phyloP scores from a whole-genome alignment of 1,140 invertebrate genomes.

The Neodiprion virginianus region DNA sequence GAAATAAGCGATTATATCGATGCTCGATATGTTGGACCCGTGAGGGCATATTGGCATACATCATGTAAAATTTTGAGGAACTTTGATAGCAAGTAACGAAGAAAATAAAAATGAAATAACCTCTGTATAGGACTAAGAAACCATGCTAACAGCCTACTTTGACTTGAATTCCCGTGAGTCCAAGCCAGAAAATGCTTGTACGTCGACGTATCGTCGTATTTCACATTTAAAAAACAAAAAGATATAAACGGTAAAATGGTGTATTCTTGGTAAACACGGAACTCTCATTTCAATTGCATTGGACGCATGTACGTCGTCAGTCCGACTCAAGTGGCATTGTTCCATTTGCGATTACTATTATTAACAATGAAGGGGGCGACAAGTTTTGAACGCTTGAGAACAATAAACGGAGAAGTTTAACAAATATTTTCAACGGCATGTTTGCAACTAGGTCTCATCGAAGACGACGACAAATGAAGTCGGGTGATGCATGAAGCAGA shows the following conservation, averaged over 20 bases:
- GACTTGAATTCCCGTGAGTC: no score
- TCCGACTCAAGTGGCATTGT: slow-evolving; percentile 40
- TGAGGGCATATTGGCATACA: slow-evolving; percentile 1
- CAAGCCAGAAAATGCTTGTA: no score
- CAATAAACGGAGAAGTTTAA: slow-evolving; percentile 37
- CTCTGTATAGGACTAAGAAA: no score
- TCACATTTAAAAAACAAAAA: slow-evolving; percentile 17
- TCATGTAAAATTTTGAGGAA: background rate
- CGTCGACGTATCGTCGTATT: background rate
- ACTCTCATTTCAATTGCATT: background rate
- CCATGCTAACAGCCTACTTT: no score
- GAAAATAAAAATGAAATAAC: no score
- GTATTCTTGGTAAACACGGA: background rate
- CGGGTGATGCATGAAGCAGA: slow-evolving; percentile 21
- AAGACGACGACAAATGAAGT: slow-evolving; percentile 45
- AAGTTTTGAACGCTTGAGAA: slow-evolving; percentile 44
- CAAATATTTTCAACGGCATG: slow-evolving; percentile 45
- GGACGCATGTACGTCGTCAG: slow-evolving; percentile 37
- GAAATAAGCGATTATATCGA: slow-evolving; percentile 28
- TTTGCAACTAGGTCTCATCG: slow-evolving; percentile 35
- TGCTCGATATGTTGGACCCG: slow-evolving; percentile 22
- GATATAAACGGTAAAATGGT: background rate
- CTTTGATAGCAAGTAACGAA: slow-evolving; percentile 10
- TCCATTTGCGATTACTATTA: slow-evolving; percentile 44
- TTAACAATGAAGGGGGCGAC: slow-evolving; percentile 39